Evolutionary conservation across 1,140 invertebrate species (phyloP).

Genomic region (Megalonaias nervosa): DNA sequence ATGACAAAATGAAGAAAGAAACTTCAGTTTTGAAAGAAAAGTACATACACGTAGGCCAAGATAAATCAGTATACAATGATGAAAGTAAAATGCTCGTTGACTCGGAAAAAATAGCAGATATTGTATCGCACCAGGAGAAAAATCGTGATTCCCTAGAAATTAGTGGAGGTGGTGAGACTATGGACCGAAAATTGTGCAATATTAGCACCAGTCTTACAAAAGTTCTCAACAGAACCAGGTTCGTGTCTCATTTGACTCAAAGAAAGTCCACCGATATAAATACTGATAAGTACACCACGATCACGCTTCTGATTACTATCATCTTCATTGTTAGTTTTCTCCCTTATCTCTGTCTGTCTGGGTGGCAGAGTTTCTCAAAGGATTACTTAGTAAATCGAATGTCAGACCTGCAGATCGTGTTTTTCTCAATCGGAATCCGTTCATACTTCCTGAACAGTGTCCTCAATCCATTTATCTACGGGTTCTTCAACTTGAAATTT

Average conservation of each 20-base stretch:
- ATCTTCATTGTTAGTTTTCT: conserved; percentile 30
- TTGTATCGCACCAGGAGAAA: not conserved
- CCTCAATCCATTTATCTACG: conserved; percentile 44
- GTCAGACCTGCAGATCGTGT: conserved; percentile 28
- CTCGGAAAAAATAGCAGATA: conserved; percentile 24
- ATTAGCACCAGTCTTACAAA: conserved; percentile 12
- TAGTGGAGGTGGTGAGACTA: conserved; percentile 7
- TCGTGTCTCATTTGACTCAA: conserved; percentile 22
- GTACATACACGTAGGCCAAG: conserved; percentile 3
- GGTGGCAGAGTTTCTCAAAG: conserved; percentile 3
- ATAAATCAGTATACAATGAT: not conserved
- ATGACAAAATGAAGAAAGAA: not conserved
- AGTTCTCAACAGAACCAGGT: conserved; percentile 21
- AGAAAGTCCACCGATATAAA: conserved; percentile 23
- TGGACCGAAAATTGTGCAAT: not conserved
- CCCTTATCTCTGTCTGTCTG: conserved; percentile 11
- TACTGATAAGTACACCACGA: conserved; percentile 21
- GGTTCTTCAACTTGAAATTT: conserved; percentile 49
- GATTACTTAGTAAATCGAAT: conserved; percentile 12
- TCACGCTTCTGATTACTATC: conserved; percentile 28
- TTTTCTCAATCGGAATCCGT: conserved; percentile 42
- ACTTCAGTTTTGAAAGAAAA: not conserved
- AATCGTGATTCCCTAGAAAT: conserved; percentile 15
- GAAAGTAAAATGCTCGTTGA: not conserved
- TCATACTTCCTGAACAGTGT: conserved; percentile 47